phyloP scores from a whole-genome alignment of 92 coral and sea anemone species.

The Desmophyllum pertusum region DNA sequence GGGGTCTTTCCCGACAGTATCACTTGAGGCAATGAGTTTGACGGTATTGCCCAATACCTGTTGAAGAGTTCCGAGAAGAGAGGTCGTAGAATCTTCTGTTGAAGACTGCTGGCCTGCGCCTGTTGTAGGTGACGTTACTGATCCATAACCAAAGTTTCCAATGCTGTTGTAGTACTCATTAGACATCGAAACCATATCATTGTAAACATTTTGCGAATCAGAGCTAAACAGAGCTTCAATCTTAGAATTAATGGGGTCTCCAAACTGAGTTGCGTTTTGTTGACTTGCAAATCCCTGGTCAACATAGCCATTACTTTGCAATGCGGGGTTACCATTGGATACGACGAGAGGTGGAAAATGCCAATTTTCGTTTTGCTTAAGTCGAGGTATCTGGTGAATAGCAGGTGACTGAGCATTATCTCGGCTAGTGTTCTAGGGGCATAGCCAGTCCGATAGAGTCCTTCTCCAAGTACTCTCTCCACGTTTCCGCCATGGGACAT shows the following conservation, averaged over 20 bases:
- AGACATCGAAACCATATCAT: background rate
- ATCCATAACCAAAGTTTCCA: background rate
- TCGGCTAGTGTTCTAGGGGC: too few relatives aligned
- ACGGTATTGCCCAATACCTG: background rate
- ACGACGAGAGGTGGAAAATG: constrained; percentile 13
- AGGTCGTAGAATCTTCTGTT: background rate
- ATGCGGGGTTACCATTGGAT: background rate
- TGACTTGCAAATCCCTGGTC: background rate
- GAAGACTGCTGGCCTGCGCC: background rate
- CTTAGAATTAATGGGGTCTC: background rate
- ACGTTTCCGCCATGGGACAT: background rate
- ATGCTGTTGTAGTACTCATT: background rate
- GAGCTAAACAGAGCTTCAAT: background rate
- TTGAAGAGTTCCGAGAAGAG: background rate
- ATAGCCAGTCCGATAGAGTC: background rate
- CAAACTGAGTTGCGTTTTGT: background rate
- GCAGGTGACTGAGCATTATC: background rate
- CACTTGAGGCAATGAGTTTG: background rate
- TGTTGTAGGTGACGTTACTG: background rate
- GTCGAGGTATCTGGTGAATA: background rate
- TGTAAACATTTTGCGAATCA: background rate
- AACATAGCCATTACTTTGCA: too few relatives aligned
- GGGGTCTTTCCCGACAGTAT: background rate
- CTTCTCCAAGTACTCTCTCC: background rate
- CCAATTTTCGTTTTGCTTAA: constrained; percentile 12